A percentile compares a stretch with the other conserved stretches of the same genome.
Conservation (phyloP, 2,797 vertebrate genomes). For the Epinephelus malabaricus region DNA sequence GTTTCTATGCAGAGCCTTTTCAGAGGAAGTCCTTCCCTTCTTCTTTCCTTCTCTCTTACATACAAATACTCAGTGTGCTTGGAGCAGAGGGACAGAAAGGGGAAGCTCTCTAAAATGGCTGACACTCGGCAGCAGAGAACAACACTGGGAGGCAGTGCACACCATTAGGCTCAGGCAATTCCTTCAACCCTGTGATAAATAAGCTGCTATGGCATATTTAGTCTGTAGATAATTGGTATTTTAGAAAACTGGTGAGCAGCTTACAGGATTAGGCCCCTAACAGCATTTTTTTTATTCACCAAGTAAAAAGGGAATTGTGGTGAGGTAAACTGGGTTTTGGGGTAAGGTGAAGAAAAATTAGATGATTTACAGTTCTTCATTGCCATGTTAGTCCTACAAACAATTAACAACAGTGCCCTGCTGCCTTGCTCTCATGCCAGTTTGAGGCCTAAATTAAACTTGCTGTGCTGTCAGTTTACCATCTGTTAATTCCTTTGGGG, state of each 20-base stretch:
- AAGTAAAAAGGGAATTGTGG: constrained; percentile 13
- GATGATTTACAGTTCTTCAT: constrained; percentile 17
- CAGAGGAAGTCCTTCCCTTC: constrained; percentile 76
- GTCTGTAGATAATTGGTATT: constrained; percentile 35
- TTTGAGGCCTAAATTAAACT: constrained; percentile 78
- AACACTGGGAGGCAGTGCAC: constrained; percentile 70
- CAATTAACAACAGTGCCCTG: constrained; percentile 44
- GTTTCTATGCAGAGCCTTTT: constrained; percentile 66
- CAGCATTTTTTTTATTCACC: constrained; percentile 16
- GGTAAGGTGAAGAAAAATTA: constrained; percentile 13
- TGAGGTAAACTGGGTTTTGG: constrained; percentile 30
- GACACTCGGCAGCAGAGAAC: constrained; percentile 79
- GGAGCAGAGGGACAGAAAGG: constrained; percentile 77
- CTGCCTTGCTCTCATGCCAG: constrained; percentile 53
- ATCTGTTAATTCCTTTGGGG: constrained; percentile 76
- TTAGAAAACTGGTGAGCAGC: constrained; percentile 33
- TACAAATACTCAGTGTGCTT: constrained; percentile 76
- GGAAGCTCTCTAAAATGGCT: constrained; percentile 85
- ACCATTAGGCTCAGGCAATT: constrained; percentile 57
- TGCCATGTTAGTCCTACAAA: constrained; percentile 37
- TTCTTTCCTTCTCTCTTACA: constrained; percentile 68
- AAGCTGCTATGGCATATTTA: constrained; percentile 41
- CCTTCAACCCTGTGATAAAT: constrained; percentile 52
- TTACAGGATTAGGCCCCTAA: constrained; percentile 29
- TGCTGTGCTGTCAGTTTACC: constrained; percentile 76